Percentiles rank a stretch among this genome's conserved stretches.
These are phyloP conservation scores for Parus major DNA, from an alignment of 2,113 vertebrate species.

Conservation along the genomic window DNA sequence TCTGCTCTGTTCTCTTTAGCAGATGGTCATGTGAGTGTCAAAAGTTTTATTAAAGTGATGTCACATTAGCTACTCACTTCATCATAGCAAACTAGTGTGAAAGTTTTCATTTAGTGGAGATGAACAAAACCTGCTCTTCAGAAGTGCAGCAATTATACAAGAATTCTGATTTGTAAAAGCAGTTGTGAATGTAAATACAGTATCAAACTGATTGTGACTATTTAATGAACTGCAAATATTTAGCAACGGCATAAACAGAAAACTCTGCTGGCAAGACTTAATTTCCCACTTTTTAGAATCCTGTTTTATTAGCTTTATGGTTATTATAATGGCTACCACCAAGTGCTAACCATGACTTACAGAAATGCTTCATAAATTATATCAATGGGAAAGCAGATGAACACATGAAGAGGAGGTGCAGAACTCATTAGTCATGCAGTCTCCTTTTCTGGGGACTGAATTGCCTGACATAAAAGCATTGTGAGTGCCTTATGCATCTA, in stretches of 20 bases:
- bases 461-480: slow-evolving; percentile 31
- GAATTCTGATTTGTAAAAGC: neutral
- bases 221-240: neutral
- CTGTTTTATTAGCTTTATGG: slow-evolving; percentile 18
- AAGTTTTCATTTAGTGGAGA: neutral
- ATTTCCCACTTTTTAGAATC: neutral
- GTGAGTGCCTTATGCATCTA: slow-evolving; percentile 11
- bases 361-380: slow-evolving; percentile 34
- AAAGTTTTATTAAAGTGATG: neutral
- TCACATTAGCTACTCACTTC: neutral
- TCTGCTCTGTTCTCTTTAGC: neutral
- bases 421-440: slow-evolving; percentile 39
- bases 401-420: neutral
- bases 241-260: neutral
- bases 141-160: neutral
- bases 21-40: neutral
- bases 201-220: neutral
- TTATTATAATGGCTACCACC: neutral
- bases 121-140: neutral
- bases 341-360: slow-evolving; percentile 6
- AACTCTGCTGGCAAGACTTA: neutral
- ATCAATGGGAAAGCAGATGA: slow-evolving; percentile 19
- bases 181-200: neutral
- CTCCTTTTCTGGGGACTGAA: slow-evolving; percentile 37
- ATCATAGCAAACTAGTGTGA: neutral